Evolutionary conservation across 2,797 vertebrate genomes (phyloP), one percentile per base, ranked within the genome.

Genomic region (Falco naumanni): DNA sequence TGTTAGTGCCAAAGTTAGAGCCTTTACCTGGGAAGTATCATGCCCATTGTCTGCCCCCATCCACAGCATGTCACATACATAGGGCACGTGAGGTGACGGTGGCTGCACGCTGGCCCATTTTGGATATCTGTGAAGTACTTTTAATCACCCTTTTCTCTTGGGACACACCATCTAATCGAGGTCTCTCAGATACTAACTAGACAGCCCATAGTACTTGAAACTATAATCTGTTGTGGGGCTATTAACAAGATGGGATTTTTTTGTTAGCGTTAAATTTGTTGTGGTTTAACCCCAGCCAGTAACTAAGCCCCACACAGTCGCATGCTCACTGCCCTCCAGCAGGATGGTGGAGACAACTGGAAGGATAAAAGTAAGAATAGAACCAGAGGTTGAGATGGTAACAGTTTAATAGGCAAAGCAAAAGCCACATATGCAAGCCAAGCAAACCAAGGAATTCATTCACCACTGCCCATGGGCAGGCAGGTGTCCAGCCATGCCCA

Each of bases 91-190:
- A 21, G 41, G 47, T 68, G 65, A 31, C 13, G 28, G 31, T 18
- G 37, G 29, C 59, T 25, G 50, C 59, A 68, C 1, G 0, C 33
- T 45, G 59, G 24, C 54, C n/a, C 0, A 0, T 41, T 77, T 37
- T 60, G 31, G 65, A 37, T 20, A 54, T 50, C 53, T 50, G 10
- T 4, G 8, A 47, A 45, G 11, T 31, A 39, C 22, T 25, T 59
- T 53, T 37, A 51, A 65, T 64, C 60, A 24, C 13, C 10, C 18
- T 76, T 63, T 63, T 61, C 48, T 64, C 45, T 48, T 57, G 80
- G n/a, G 16, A 56, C 15, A n/a, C 41, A n/a, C 43, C 31, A 79
- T 29, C 57, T 19, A 50, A 71, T 22, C 41, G 28, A 56, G 31
- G 37, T 82, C 21, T 29, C 31, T 66, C 31, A 18, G 24, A 39